A percentile compares a stretch with the other conserved stretches of the same genome.
phyloP scores from a whole-genome alignment of 2,888 invertebrate species.

The Tetanocera ferruginea region DNA sequence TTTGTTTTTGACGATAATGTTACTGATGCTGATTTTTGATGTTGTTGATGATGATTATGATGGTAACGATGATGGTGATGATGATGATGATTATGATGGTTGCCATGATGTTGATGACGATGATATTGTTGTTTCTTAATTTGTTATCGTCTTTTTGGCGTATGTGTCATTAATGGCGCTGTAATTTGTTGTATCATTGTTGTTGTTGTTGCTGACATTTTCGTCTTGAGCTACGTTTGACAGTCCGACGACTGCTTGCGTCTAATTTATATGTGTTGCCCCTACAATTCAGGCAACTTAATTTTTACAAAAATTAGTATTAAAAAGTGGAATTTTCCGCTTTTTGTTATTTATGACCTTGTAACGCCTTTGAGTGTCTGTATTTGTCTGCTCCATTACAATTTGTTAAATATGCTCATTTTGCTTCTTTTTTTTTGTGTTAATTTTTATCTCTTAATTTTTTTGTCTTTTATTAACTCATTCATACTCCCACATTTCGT shows the following conservation, averaged over 20 bases:
- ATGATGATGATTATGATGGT: neutral
- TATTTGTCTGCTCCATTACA: neutral
- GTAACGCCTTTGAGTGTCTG: neutral
- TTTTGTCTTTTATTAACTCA: too few relatives aligned
- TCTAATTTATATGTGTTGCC: neutral
- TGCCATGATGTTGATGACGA: neutral
- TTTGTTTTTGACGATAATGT: neutral
- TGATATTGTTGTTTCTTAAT: neutral
- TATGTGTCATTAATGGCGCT: neutral
- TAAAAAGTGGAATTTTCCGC: too few relatives aligned
- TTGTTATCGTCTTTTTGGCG: neutral
- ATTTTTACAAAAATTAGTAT: neutral
- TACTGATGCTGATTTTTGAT: neutral
- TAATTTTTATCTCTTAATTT: too few relatives aligned
- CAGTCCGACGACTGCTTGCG: too few relatives aligned
- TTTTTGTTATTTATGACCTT: neutral
- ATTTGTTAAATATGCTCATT: too few relatives aligned
- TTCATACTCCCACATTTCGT: too few relatives aligned
- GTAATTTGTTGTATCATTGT: neutral
- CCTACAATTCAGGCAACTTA: neutral
- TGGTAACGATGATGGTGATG: neutral
- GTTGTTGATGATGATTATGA: neutral
- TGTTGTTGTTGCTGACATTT: neutral
- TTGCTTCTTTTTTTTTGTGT: too few relatives aligned
- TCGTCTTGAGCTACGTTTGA: too few relatives aligned